Base-by-base conservation (phyloP, 2,113 vertebrate genomes). In the Callorhinus ursinus region DNA sequence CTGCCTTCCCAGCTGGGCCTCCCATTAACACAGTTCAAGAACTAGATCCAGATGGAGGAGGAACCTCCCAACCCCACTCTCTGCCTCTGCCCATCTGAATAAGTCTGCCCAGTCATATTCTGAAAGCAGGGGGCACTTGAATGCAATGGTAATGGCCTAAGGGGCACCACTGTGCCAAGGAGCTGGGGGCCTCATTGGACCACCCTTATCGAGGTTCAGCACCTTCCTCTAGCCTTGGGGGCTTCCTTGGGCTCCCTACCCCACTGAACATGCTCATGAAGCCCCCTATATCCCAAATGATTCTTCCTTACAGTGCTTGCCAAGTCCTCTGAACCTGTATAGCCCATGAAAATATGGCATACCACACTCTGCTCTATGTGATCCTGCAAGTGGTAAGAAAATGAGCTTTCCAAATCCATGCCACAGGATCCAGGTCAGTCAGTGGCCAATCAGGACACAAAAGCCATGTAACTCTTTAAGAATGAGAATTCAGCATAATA, bases 401-500 rank as follows among this genome's bases (percentile, higher is more conserved):
- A 46, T 39, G 99, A 99, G 99, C 98, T 99, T 99, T 96, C 98
- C 99, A 89, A 99, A 99, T 16, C 99, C 0, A 98, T 99, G 79
- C 97, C 99, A 63, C 99, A 99, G 94, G 7, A 49, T 81, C 55
- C 22, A 1, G n/a, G 51, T 67, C 63, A 24, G 2, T 46, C 18
- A 92, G 55, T 92, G 19, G 12, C 13, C 13, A 74, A 5, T 67
- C 46, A 96, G 33, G 39, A 93, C 63, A 81, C 24, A 96, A 55
- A 74, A 80, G 11, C 14, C 42, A 94, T 57, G 3, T 61, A 18
- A 26, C 15, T 18, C 51, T n/a, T n/a, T 94, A 80, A 91, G 57
- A 88, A 76, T 83, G 24, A 59, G 21, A 51, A 42, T 57, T 65
- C 10, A 69, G 4, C 28, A 14, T 28, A 53, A 46, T 36, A 67